phyloP scores from a whole-genome alignment of 2,113 vertebrate species.

The Syngnathus typhle region DNA sequence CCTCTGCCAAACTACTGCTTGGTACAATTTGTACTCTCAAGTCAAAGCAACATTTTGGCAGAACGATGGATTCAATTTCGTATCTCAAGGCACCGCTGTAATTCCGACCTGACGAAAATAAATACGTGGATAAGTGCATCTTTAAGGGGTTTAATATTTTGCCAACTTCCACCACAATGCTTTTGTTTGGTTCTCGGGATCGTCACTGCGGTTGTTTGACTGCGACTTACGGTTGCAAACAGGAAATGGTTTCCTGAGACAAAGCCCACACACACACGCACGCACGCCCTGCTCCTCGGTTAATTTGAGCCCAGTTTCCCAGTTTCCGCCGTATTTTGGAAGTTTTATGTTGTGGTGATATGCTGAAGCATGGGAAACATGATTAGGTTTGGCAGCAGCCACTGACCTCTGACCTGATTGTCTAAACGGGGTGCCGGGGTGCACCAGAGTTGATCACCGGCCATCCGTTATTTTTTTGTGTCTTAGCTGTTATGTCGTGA shows the following conservation, averaged over 20 bases:
- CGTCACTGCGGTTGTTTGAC: background rate
- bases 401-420: background rate
- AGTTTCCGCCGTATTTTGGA: background rate
- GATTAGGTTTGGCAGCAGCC: background rate
- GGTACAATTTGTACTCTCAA: no score
- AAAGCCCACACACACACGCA: background rate
- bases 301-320: background rate
- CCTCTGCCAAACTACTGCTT: no score
- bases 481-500: no score
- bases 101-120: no score
- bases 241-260: background rate
- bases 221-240: constrained; percentile 1
- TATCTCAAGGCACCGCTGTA: no score
- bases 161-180: background rate
- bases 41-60: no score
- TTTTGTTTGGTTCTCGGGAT: constrained; percentile 1
- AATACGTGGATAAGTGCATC: background rate
- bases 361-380: no score
- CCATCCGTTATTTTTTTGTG: background rate
- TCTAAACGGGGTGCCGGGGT: background rate
- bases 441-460: background rate
- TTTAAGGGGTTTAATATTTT: background rate
- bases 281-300: background rate
- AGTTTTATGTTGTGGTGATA: background rate
- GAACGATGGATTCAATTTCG: no score